Base-by-base conservation (phyloP, 2,797 vertebrate genomes). In the Xenentodon cancila region DNA sequence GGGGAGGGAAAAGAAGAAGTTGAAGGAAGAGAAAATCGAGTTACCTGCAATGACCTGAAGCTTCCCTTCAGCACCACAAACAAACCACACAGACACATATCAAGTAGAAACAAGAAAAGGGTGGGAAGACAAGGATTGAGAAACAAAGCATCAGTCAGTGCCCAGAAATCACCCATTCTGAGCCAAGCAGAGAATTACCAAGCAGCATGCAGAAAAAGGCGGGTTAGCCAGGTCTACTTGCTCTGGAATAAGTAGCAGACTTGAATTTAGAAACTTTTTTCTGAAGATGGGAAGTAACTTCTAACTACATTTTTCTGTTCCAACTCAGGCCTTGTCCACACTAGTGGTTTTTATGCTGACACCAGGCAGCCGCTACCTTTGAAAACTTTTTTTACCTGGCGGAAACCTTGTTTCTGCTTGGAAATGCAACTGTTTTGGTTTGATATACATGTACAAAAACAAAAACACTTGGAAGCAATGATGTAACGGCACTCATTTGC, bases 11-110 rank as follows among this genome's bases (percentile, higher is more conserved):
- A 52, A 65, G 78, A 70, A 82, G 84, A 89, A 84, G 77, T 86
- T 16, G 59, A 64, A 68, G 56, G 74, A 64, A 77, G 66, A 53
- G 59, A 55, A 80, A 79, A 82, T 27, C 19, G 25, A 53, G 45
- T 97, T 98, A 98, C 96, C 96, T 97, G 97, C 87, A 98, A 93
- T 84, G 97, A 97, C 94, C 96, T 97, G 96, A 98, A 98, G 96
- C 94, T 95, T 96, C 96, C 96, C 96, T 98, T 95, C 92, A 96
- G 94, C 91, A 90, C 92, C 78, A 40, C 77, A 90, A 77, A 85
- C 79, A 85, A 66, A 88, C 66, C 78, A 81, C 67, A 90, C 74
- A 92, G 66, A 83, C 58, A 87, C 57, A 85, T 59, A 75, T 73
- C 75, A 80, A 81, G 81, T 85, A 86, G 79, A 84, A 89, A 90